These are phyloP conservation scores for Acrobasis repandana DNA, from an alignment of 2,888 invertebrate genomes.

Conservation along the genomic window DNA sequence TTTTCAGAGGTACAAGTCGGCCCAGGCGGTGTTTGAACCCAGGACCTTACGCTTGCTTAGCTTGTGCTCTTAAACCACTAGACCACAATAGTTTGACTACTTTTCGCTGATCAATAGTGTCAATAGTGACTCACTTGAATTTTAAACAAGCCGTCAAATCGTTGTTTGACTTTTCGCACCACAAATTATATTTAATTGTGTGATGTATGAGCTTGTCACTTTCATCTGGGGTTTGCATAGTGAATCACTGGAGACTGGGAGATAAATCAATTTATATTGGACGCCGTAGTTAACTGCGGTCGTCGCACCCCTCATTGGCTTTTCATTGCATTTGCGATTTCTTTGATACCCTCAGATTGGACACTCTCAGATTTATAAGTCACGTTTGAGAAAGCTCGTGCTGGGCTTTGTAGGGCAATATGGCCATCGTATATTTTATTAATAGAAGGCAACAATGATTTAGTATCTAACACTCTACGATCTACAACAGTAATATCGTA, in stretches of 20 bases:
- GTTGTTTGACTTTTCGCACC: slow-evolving; percentile 38
- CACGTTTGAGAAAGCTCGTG: slow-evolving; percentile 61
- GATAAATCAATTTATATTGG: slow-evolving; percentile 46
- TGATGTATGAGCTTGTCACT: slow-evolving; percentile 44
- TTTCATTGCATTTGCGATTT: slow-evolving; percentile 44
- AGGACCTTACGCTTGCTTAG: too few species aligned
- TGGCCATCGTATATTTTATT: slow-evolving; percentile 11
- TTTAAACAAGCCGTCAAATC: slow-evolving; percentile 23
- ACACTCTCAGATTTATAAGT: slow-evolving; percentile 59
- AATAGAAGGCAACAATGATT: slow-evolving; percentile 14
- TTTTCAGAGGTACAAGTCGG: too few species aligned
- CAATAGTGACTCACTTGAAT: slow-evolving; percentile 32
- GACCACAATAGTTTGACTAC: slow-evolving; percentile 3
- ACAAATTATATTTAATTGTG: slow-evolving; percentile 40
- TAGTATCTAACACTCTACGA: slow-evolving; percentile 3
- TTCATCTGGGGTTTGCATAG: slow-evolving; percentile 37
- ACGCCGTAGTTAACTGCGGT: slow-evolving; percentile 41
- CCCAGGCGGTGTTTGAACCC: too few species aligned
- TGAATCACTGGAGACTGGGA: slow-evolving; percentile 35
- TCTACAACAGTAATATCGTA: slow-evolving; percentile 7
- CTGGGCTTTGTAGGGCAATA: slow-evolving; percentile 36
- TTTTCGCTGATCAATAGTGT: slow-evolving; percentile 31
- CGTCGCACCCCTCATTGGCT: slow-evolving; percentile 40
- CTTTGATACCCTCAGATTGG: slow-evolving; percentile 37
- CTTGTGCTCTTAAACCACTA: too few species aligned